Percentiles rank a stretch among this genome's conserved stretches.
Conservation (phyloP, 1,140 invertebrate species). For the Anastatus disparis region DNA sequence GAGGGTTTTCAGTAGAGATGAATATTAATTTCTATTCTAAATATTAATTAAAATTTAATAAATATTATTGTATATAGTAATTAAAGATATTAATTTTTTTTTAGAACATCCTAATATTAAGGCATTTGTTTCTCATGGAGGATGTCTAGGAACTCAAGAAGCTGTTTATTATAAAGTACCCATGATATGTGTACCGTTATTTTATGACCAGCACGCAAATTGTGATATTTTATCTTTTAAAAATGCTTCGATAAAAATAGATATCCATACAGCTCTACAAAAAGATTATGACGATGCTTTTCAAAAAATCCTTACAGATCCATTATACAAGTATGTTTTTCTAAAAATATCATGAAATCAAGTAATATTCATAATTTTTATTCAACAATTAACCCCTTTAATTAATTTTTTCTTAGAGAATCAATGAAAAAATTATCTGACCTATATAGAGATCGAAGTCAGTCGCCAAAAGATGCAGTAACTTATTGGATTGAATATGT, state of each 20-base stretch:
- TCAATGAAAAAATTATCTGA: slow-evolving; percentile 41
- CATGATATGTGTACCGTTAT: slow-evolving; percentile 79
- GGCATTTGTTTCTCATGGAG: slow-evolving; percentile 81
- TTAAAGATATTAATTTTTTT: too few relatives aligned
- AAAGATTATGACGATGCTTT: slow-evolving; percentile 51
- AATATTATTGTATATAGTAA: too few relatives aligned
- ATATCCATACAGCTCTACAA: too few relatives aligned
- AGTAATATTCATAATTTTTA: not conserved
- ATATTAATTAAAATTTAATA: too few relatives aligned
- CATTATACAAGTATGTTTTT: slow-evolving; percentile 56
- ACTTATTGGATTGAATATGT: too few relatives aligned
- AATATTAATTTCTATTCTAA: too few relatives aligned
- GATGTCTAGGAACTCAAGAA: slow-evolving; percentile 78
- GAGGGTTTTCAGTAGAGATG: too few relatives aligned
- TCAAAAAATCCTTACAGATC: slow-evolving; percentile 51
- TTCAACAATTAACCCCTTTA: not conserved
- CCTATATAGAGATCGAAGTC: slow-evolving; percentile 58
- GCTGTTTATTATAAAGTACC: too few relatives aligned
- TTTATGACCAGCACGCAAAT: slow-evolving; percentile 77
- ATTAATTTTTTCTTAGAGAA: slow-evolving; percentile 46
- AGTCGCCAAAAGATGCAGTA: slow-evolving; percentile 67
- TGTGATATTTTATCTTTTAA: too few relatives aligned
- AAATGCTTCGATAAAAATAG: slow-evolving; percentile 55
- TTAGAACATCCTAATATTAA: too few relatives aligned
- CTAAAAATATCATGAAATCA: not conserved